Evolutionary conservation across 2,888 invertebrate species (phyloP), one percentile per base, ranked within the genome.

Genomic region (Brachynemurus nebulosus): DNA sequence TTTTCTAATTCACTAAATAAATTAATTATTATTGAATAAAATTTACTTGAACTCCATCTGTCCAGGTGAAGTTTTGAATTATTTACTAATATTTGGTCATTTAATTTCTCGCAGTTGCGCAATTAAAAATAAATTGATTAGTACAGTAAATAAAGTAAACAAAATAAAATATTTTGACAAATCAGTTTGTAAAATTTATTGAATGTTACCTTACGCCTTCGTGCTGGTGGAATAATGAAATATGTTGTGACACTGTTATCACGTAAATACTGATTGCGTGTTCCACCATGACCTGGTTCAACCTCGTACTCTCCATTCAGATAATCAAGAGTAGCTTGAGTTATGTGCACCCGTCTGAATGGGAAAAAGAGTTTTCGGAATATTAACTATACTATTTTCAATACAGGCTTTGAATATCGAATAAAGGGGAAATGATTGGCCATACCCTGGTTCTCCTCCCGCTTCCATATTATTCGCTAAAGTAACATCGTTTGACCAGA

Each of bases 401-500:
- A 7, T 23, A 9, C 9, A 23, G 9, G 23, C 6, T 23, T 23
- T 23, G 7, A 23, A 23, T 23, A 23, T 23, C 9, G 6, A 23
- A 9, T 23, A 23, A 23, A 23, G 9, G 6, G 6, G 6, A 7
- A 23, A 4, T 27, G 12, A 27, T 27, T 27, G 3, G 9, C 11
- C 76, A 61, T 68, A 86, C 76, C 91, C 92, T 3, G 92, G 85
- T 59, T 88, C 84, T 2, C 91, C 91, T 1, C 88, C 86, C 16
- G 86, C 85, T 64, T 89, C 88, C 86, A 89, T 86, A 57, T 85
- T 82, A 63, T 89, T 89, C 23, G 89, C 88, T 45, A 88, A 69
- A 1, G 86, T 89, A 53, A 92, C 91, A 65, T 92, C 91, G 64
- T 90, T 89, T 49, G 88, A 86, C 88, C 90, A 91, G 7, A 92